Evolutionary conservation across 1,140 invertebrate species (phyloP), one percentile per base, ranked within the genome.

Genomic region (Heliothis virescens): DNA sequence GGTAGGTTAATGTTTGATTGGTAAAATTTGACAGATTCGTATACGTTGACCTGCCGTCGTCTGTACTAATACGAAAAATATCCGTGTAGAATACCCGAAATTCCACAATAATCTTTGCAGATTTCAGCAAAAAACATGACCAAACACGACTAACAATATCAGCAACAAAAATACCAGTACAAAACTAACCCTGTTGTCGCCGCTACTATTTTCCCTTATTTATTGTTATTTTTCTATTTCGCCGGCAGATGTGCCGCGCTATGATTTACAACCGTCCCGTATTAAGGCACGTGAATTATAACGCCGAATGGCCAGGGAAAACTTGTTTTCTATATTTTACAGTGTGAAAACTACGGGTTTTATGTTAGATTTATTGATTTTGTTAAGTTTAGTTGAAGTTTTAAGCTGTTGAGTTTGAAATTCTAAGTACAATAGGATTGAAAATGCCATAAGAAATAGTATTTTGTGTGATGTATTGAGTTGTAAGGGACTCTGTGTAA

Each of bases 171-270:
- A 69, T 69, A 52, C 52, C 18, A 15, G 47, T 52, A 41, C 11
- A n/a, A 48, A 18, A 69, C 16, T 69, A 83, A 81, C 81, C 84
- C 79, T 84, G 83, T 86, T 89, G 74, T 76, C 74, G 74, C 86
- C 79, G 74, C 75, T 80, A 79, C 81, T 83, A 82, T 86, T 89
- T 41, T 88, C 87, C 90, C 88, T 87, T 94, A 94, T 94, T 94
- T 94, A 94, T 94, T 94, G 93, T 94, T 94, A 94, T 94, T 94
- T 94, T 94, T 94, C 93, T 94, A 94, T 94, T 94, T 94, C 86
- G 89, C 82, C 87, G 90, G 93, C 93, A 94, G 92, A 94, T 94
- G 93, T 94, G 91, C 90, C 86, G 78, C 80, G 83, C 79, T 67
- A 86, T 94, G 93, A 94, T 94, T 94, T 94, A 94, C 93, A 88